These are phyloP conservation scores for Callyntrura sp. DNA, from an alignment of 2,888 invertebrate species.

Conservation along the genomic window DNA sequence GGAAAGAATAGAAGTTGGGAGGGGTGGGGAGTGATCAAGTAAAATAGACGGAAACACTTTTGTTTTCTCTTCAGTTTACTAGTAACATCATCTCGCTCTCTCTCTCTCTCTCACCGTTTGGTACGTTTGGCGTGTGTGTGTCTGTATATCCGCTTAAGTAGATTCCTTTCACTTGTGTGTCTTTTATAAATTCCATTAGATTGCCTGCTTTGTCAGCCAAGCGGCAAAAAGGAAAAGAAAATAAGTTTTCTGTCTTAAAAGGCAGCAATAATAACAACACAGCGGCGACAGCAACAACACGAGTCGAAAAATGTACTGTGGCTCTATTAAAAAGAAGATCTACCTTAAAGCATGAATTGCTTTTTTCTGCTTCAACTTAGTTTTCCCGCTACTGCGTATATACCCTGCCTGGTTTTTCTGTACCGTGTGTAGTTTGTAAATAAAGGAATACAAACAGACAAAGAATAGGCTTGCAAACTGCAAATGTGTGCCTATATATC, in stretches of 20 bases:
- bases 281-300: background rate
- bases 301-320: background rate
- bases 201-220: slow-evolving; percentile 27
- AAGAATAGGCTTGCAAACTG: background rate
- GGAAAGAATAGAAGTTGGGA: too few relatives aligned
- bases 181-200: slow-evolving; percentile 68
- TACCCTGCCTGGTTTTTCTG: background rate
- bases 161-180: slow-evolving; percentile 63
- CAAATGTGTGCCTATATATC: slow-evolving; percentile 7
- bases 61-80: slow-evolving; percentile 8
- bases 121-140: too few relatives aligned
- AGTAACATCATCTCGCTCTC: background rate
- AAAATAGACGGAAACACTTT: slow-evolving; percentile 10
- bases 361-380: background rate
- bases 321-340: slow-evolving; percentile 4
- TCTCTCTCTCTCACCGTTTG: background rate
- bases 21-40: slow-evolving; percentile 13
- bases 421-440: slow-evolving; percentile 6
- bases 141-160: slow-evolving; percentile 54
- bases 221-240: slow-evolving; percentile 36
- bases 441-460: background rate
- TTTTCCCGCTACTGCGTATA: too few relatives aligned
- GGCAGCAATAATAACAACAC: background rate
- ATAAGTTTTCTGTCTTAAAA: slow-evolving; percentile 32
- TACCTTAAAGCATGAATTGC: background rate